Conservation (phyloP, 2,888 invertebrate genomes). For the Apotomis capreana region DNA sequence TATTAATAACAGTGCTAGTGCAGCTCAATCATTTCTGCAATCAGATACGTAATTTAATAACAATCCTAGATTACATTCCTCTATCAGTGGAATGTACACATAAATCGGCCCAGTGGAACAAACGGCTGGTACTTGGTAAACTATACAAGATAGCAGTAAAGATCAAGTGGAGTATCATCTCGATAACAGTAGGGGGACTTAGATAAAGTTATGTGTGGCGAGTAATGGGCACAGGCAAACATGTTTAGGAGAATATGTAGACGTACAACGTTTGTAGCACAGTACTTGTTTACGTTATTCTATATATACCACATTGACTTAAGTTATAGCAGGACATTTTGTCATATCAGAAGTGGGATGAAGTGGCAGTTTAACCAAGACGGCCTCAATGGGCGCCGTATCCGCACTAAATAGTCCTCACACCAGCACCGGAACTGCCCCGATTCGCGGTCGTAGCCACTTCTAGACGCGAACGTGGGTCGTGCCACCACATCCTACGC, state of each 20-base stretch:
- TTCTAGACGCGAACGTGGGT: too few relatives aligned
- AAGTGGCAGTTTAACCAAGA: too few relatives aligned
- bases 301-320: neutral
- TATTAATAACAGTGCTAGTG: neutral
- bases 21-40: neutral
- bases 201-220: constrained; percentile 24
- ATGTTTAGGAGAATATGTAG: constrained; percentile 50
- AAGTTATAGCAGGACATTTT: too few relatives aligned
- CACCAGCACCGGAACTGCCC: too few relatives aligned
- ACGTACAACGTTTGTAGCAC: constrained; percentile 3
- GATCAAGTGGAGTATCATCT: constrained; percentile 23
- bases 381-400: too few relatives aligned
- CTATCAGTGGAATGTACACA: constrained; percentile 13
- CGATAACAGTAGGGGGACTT: constrained; percentile 23
- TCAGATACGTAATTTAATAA: constrained; percentile 3
- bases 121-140: neutral
- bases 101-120: neutral
- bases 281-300: neutral
- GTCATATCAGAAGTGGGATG: too few relatives aligned
- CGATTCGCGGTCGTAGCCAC: too few relatives aligned
- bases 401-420: too few relatives aligned
- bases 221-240: constrained; percentile 54
- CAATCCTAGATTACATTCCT: constrained; percentile 19
- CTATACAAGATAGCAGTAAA: neutral
- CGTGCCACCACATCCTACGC: too few relatives aligned